Evolutionary conservation across 2,797 vertebrate genomes (phyloP).

Genomic region (Austrolebias charrua): DNA sequence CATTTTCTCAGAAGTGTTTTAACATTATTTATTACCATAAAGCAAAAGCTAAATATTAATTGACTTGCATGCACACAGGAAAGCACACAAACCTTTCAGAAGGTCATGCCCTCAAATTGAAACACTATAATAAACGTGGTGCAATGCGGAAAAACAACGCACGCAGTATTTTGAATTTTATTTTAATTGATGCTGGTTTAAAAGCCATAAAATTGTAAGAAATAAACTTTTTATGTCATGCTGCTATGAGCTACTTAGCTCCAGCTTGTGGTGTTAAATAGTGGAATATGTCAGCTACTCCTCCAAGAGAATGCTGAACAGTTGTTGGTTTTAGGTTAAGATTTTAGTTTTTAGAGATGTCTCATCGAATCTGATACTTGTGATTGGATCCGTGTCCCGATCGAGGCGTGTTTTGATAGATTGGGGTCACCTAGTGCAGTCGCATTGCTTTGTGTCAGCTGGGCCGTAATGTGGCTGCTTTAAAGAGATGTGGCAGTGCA

Average conservation of each 20-base stretch:
- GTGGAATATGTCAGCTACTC: background rate
- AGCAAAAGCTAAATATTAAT: background rate
- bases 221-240: too few relatives aligned
- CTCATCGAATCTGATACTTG: background rate
- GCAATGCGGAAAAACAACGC: background rate
- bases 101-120: too few relatives aligned
- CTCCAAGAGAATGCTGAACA: background rate
- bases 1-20: background rate
- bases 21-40: background rate
- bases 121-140: background rate
- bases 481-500: constrained; percentile 8
- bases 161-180: too few relatives aligned
- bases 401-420: background rate
- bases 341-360: background rate
- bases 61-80: background rate
- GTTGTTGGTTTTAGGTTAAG: background rate
- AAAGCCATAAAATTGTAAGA: too few relatives aligned
- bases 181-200: too few relatives aligned
- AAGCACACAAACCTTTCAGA: background rate
- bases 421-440: background rate
- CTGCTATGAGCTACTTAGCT: too few relatives aligned
- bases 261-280: too few relatives aligned
- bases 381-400: background rate
- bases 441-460: background rate
- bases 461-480: constrained; percentile 2